Base-by-base conservation (phyloP, 2,797 vertebrate genomes). In the Phyllotis vaccarum region DNA sequence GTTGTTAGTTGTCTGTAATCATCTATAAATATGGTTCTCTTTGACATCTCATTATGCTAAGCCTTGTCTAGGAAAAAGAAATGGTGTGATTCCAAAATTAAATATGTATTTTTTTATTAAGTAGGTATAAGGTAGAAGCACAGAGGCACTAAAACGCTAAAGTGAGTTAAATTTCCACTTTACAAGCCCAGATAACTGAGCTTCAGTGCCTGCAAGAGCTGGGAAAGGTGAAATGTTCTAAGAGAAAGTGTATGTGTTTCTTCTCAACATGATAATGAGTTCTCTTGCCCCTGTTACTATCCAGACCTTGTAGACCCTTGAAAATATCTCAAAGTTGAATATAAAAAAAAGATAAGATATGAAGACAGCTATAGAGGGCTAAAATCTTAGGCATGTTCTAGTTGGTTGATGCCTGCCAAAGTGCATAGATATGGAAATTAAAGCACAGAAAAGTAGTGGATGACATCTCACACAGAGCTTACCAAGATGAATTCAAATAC, bases 1-100 rank as follows among this genome's bases (percentile, higher is more conserved):
- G 43, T 81, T 86, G 9, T 60, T 93, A 31, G 7, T 93, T 89
- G 19, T 94, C 70, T 91, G 31, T 90, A 70, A 64, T 75, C 75
- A 92, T 46, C 24, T 17, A 49, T 14, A 14, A 81, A 5, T 46
- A 43, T 21, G 91, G 76, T 91, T 86, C 21, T 68, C 46, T 86
- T 79, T 93, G 70, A 64, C 37, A 74, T 94, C 31, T 95, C 70
- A 80, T 56, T 66, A 76, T 27, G 17, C 37, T 46, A 5, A 40
- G 8, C 13, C 16, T 88, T 31, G 9, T 58, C 74, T 88, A 74
- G 37, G 76, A 88, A 68, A 92, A 92, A 49, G 11, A 91, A 70
- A 49, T 17, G 68, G 52, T 66, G 34, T 29, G 62, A 94, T 64
- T 88, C 34, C 4, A 27, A 70, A 70, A 62, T 93, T 46, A 94